Percentiles rank a stretch among this genome's conserved stretches.
Evolutionary conservation across 35 echinoderm and acorn worm species (phyloP).

Genomic region (Heliocidaris erythrogramma): DNA sequence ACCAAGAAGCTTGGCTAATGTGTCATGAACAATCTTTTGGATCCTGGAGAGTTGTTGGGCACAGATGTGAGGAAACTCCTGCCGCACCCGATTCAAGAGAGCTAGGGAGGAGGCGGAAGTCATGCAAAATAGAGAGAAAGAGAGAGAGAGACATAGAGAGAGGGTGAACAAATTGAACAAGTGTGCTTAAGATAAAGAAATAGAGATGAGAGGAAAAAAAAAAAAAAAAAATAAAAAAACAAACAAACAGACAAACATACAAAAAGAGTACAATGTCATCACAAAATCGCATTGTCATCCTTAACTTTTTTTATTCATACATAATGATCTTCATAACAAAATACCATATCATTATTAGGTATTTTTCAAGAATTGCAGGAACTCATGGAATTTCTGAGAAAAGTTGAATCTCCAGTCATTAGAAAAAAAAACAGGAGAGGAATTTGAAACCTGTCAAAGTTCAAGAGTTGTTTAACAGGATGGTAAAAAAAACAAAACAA

Average conservation of each 20-base stretch:
- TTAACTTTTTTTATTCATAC: no score
- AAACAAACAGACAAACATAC: background rate
- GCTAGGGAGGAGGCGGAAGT: constrained; percentile 20
- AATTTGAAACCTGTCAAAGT: no score
- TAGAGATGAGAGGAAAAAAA: background rate
- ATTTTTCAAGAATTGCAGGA: no score
- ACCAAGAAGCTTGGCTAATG: constrained; percentile 35
- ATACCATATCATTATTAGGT: no score
- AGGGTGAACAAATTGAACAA: background rate
- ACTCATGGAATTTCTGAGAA: no score
- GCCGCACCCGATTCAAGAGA: constrained; percentile 50
- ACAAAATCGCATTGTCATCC: background rate
- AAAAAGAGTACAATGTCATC: background rate
- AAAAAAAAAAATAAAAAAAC: background rate
- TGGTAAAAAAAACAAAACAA: no score
- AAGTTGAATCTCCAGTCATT: no score
- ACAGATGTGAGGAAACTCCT: constrained; percentile 52
- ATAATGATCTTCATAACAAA: no score
- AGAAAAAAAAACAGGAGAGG: no score
- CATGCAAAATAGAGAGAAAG: background rate
- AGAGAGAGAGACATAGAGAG: background rate
- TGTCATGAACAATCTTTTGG: constrained; percentile 34
- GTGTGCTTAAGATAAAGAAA: background rate
- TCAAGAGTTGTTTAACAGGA: no score
- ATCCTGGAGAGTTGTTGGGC: constrained; percentile 31